Conservation (phyloP, 2,888 invertebrate genomes). For the Drosophila eohydei region DNA sequence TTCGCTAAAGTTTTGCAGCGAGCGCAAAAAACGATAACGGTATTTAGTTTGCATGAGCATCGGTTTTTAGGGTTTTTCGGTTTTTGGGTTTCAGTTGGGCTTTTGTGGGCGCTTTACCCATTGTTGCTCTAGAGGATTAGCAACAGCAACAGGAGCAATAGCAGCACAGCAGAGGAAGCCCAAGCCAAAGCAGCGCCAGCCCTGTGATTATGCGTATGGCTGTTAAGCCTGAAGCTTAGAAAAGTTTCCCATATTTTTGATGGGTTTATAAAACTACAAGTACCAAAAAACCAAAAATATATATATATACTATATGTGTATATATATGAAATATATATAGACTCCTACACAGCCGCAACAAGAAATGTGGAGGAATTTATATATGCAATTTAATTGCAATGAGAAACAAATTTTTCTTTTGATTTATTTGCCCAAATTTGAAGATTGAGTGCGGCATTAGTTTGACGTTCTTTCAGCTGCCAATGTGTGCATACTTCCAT, state of each 20-base stretch:
- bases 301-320: neutral
- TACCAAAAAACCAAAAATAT: conserved; percentile 7
- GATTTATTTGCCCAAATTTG: neutral
- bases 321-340: conserved; percentile 16
- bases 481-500: neutral
- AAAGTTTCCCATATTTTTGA: conserved; percentile 57
- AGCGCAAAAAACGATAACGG: conserved; percentile 69
- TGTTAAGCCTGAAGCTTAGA: conserved; percentile 63
- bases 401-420: neutral
- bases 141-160: conserved; percentile 15
- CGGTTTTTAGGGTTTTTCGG: conserved; percentile 67
- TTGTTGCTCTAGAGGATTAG: conserved; percentile 44
- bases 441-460: neutral
- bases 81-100: conserved; percentile 36
- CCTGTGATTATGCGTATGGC: conserved; percentile 58
- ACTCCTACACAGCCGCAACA: neutral
- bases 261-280: conserved; percentile 39
- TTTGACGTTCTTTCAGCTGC: neutral
- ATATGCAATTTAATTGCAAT: conserved; percentile 6
- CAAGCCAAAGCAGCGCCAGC: conserved; percentile 1
- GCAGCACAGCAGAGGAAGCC: conserved; percentile 1
- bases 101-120: conserved; percentile 60
- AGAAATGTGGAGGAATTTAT: neutral
- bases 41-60: conserved; percentile 77
- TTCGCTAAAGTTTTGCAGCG: conserved; percentile 58